Percentiles rank a stretch among this genome's conserved stretches.
Evolutionary conservation across 1,140 invertebrate genomes (phyloP).

Genomic region (Drosophila ficusphila): DNA sequence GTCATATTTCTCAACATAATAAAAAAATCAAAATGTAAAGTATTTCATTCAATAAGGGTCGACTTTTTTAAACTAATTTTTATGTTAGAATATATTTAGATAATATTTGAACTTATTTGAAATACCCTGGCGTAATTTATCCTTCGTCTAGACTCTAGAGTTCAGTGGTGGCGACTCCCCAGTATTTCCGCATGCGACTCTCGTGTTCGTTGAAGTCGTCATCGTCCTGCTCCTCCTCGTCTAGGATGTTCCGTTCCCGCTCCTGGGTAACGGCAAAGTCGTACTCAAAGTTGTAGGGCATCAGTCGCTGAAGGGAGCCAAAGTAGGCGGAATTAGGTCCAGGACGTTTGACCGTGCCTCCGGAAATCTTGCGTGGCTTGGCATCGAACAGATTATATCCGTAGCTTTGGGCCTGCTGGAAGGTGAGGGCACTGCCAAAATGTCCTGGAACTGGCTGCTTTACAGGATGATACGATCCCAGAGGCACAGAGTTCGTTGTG

Average conservation of each 20-base stretch:
- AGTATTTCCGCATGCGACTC: slow-evolving; percentile 93
- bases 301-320: slow-evolving; percentile 91
- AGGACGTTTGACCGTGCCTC: slow-evolving; percentile 84
- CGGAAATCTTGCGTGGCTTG: slow-evolving; percentile 58
- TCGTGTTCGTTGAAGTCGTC: slow-evolving; percentile 86
- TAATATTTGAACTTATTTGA: background rate
- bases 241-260: slow-evolving; percentile 85
- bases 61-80: too few species aligned
- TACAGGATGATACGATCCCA: slow-evolving; percentile 39
- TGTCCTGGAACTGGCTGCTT: slow-evolving; percentile 84
- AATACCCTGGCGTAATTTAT: background rate
- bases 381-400: slow-evolving; percentile 84
- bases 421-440: slow-evolving; percentile 91
- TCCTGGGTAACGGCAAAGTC: slow-evolving; percentile 93
- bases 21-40: too few species aligned
- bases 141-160: slow-evolving; percentile 74
- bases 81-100: too few species aligned
- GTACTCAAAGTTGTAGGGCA: slow-evolving; percentile 94
- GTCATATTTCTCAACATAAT: too few species aligned
- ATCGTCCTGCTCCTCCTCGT: slow-evolving; percentile 87
- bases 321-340: slow-evolving; percentile 94
- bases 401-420: slow-evolving; percentile 84
- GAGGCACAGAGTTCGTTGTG: slow-evolving; percentile 6
- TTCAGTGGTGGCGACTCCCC: slow-evolving; percentile 94
- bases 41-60: too few species aligned